These are phyloP conservation scores for Patella depressa DNA, from an alignment of 2,888 invertebrate genomes.

Conservation along the genomic window DNA sequence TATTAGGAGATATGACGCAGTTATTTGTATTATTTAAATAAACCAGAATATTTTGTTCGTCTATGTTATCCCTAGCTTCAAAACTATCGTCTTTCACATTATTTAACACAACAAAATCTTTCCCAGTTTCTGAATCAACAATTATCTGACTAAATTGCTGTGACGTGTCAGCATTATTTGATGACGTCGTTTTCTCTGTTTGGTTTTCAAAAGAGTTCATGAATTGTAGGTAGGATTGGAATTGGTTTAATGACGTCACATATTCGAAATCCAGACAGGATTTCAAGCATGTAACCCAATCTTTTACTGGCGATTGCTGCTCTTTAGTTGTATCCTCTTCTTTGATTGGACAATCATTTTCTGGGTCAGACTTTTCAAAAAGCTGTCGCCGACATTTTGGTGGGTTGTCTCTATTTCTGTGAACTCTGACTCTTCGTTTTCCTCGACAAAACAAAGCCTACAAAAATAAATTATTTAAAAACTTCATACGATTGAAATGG, in stretches of 20 bases:
- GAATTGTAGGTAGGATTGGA: neutral
- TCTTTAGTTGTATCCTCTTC: neutral
- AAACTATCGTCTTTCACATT: neutral
- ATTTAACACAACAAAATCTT: too few relatives aligned
- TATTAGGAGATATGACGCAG: too few relatives aligned
- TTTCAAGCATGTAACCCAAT: neutral
- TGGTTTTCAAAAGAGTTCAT: neutral
- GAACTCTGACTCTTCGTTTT: neutral
- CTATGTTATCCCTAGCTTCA: neutral
- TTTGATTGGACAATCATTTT: neutral
- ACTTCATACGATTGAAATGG: too few relatives aligned
- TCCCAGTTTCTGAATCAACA: neutral
- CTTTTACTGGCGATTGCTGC: neutral
- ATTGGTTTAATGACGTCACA: neutral
- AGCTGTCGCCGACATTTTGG: slow-evolving; percentile 8
- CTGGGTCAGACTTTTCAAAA: neutral
- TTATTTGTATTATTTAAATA: too few relatives aligned
- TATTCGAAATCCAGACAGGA: neutral
- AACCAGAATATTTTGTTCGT: too few relatives aligned
- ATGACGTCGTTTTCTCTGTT: neutral
- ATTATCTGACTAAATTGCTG: neutral
- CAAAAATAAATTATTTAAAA: neutral
- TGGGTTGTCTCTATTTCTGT: neutral
- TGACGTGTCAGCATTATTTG: too few relatives aligned
- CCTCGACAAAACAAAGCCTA: neutral